Conservation (phyloP, 2,888 invertebrate species). For the Micoletzkya japonica region DNA sequence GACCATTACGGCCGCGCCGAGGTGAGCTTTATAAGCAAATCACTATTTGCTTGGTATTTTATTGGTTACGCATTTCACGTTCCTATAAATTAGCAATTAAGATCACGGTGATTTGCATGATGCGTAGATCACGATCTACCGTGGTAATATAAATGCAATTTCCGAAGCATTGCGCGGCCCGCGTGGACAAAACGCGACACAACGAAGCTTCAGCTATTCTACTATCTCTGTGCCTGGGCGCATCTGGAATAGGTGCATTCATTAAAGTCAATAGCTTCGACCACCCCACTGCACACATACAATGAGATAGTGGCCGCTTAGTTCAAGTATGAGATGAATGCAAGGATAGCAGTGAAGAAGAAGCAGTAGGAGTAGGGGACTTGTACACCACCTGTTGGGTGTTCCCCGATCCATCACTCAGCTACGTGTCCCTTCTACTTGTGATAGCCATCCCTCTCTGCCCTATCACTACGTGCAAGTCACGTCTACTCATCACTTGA, state of each 20-base stretch:
- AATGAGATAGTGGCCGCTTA: too few relatives aligned
- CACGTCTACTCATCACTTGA: not conserved
- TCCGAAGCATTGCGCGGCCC: too few relatives aligned
- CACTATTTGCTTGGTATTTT: not conserved
- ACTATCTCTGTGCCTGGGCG: not conserved
- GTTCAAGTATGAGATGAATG: not conserved
- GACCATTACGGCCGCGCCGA: constrained; percentile 9
- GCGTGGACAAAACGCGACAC: not conserved
- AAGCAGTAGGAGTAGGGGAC: not conserved
- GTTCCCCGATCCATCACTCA: constrained; percentile 18
- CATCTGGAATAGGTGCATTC: not conserved
- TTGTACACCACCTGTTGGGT: not conserved
- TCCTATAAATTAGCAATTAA: not conserved
- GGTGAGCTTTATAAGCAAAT: constrained; percentile 16
- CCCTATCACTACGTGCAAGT: not conserved
- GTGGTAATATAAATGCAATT: too few relatives aligned
- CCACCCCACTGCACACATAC: not conserved
- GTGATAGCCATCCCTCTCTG: not conserved
- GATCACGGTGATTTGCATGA: too few relatives aligned
- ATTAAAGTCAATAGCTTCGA: not conserved
- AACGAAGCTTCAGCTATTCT: not conserved
- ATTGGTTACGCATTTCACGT: not conserved
- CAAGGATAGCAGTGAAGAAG: too few relatives aligned
- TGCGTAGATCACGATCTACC: too few relatives aligned
- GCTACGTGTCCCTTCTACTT: not conserved